Evolutionary conservation across 2,888 invertebrate genomes (phyloP).

Genomic region (Athrips mouffetella): DNA sequence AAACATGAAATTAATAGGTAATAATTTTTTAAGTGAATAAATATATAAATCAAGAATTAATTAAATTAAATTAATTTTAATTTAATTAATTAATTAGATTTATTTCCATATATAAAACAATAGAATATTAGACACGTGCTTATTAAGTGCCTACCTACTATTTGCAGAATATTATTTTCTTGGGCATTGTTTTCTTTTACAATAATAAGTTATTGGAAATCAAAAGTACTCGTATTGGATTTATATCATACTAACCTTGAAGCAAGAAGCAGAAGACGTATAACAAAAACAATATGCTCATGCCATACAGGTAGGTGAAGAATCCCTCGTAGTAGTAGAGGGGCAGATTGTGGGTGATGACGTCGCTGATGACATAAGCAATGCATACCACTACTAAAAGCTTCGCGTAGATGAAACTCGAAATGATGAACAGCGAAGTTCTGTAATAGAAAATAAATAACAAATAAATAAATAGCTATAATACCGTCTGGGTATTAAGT

Average conservation of each 20-base stretch:
- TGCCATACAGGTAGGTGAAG: slow-evolving; percentile 95
- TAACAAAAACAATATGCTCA: slow-evolving; percentile 94
- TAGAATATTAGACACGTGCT: no score
- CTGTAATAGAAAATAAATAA: slow-evolving; percentile 77
- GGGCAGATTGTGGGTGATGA: slow-evolving; percentile 94
- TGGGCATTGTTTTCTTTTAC: neutral
- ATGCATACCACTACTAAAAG: slow-evolving; percentile 95
- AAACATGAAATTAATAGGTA: no score
- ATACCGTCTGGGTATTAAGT: neutral
- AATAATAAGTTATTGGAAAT: neutral
- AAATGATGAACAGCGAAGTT: slow-evolving; percentile 95
- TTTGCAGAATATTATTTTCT: neutral
- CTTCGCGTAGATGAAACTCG: slow-evolving; percentile 97
- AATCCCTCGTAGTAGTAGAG: slow-evolving; percentile 96
- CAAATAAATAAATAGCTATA: slow-evolving; percentile 22
- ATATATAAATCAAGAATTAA: neutral
- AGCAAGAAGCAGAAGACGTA: slow-evolving; percentile 97
- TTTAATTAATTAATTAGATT: no score
- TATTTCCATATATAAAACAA: no score
- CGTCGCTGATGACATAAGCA: slow-evolving; percentile 96
- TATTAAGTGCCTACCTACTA: no score
- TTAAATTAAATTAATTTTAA: neutral
- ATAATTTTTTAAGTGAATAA: no score
- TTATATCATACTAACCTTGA: slow-evolving; percentile 79
- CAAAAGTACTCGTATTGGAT: neutral